A percentile compares a stretch with the other conserved stretches of the same genome.
phyloP scores from a whole-genome alignment of 1,140 invertebrate genomes.

The Scylla paramamosain region DNA sequence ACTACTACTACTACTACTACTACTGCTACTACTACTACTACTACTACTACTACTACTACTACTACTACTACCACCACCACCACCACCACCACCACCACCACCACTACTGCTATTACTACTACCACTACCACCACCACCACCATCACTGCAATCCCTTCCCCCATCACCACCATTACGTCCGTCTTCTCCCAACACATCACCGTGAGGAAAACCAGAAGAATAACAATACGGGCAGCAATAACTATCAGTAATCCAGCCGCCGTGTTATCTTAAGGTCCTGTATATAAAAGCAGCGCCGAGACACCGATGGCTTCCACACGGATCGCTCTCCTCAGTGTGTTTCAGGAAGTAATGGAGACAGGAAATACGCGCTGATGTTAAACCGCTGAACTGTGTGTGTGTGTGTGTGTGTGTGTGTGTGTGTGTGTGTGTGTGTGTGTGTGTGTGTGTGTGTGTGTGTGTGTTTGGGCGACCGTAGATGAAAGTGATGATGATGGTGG shows the following conservation, averaged over 20 bases:
- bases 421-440: constrained; percentile 41
- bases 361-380: too few relatives aligned
- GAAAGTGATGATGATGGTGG: not conserved
- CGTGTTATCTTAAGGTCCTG: too few relatives aligned
- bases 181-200: not conserved
- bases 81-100: not conserved
- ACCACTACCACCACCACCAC: not conserved
- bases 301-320: too few relatives aligned
- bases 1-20: not conserved
- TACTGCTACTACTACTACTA: not conserved
- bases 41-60: not conserved
- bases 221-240: too few relatives aligned
- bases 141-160: not conserved
- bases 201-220: too few relatives aligned
- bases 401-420: not conserved
- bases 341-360: too few relatives aligned
- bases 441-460: constrained; percentile 27
- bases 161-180: not conserved
- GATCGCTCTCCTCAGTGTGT: too few relatives aligned
- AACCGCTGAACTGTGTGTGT: too few relatives aligned
- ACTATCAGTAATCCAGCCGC: too few relatives aligned
- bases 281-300: too few relatives aligned
- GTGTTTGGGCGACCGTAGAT: not conserved
- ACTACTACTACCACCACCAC: not conserved
- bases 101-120: not conserved